phyloP scores from a whole-genome alignment of 2,888 invertebrate species.

The Syrphus vitripennis region DNA sequence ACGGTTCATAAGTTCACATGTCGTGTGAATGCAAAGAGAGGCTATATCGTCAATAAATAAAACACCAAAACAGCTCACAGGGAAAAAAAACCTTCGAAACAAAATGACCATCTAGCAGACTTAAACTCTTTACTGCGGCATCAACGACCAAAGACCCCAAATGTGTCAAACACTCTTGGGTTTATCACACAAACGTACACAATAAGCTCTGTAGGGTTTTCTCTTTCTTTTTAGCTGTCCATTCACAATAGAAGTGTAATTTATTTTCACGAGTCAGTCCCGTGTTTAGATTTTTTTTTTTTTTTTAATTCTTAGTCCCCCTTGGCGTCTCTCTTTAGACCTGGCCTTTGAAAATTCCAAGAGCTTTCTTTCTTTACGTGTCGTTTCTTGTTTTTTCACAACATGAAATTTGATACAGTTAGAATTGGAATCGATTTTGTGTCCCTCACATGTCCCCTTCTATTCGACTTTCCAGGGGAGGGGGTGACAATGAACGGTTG shows the following conservation, averaged over 20 bases:
- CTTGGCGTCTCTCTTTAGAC: not conserved
- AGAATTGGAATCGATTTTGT: slow-evolving; percentile 41
- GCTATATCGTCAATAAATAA: not conserved
- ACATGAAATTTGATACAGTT: slow-evolving; percentile 46
- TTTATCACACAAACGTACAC: not conserved
- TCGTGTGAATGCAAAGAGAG: not conserved
- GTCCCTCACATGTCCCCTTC: not conserved
- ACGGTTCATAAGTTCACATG: not conserved
- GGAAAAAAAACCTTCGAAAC: not conserved
- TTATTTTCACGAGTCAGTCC: slow-evolving; percentile 41
- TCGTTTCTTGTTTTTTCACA: not conserved
- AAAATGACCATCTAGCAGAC: slow-evolving; percentile 19
- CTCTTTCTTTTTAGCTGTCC: slow-evolving; percentile 18
- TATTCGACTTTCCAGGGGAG: not conserved
- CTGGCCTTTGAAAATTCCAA: not conserved
- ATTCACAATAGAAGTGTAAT: slow-evolving; percentile 24
- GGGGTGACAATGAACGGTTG: not conserved
- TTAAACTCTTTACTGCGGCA: no score
- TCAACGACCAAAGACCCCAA: not conserved
- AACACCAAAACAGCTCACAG: not conserved
- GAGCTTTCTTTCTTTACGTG: not conserved
- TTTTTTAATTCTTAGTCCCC: not conserved
- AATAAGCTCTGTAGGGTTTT: not conserved
- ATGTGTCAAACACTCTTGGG: not conserved
- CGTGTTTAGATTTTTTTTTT: not conserved